Base-by-base conservation (phyloP, 2,888 invertebrate genomes). In the Leucozona laternaria region DNA sequence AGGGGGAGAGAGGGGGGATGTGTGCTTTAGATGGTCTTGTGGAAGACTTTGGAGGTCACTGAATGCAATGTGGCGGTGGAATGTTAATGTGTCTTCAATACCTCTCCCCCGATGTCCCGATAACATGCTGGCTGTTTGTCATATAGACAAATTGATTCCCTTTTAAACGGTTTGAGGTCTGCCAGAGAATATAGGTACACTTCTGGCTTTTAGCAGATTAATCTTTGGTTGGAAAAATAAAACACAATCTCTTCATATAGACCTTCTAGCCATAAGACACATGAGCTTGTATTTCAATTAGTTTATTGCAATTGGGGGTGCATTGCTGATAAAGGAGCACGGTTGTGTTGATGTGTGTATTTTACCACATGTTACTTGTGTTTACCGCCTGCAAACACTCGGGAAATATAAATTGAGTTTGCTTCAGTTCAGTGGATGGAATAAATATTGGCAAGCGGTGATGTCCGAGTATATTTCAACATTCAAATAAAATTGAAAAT, bases 231-330 rank as follows among this genome's bases (percentile, higher is more conserved):
- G 31, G 2, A 31, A 68, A 50, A 20, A 31, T 22, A 68, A 4
- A 31, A 22, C 10, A 53, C n/a, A 17, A 22, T 17, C 5, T 17
- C n/a, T 28, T 11, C 17, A 17, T 25, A 45, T 10, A 20, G 17
- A 66, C 48, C 68, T 53, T 48, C 28, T 20, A n/a, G n/a, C n/a
- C n/a, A 15, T 31, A n/a, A 45, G 34, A 48, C 7, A 66, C 20
- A 48, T 20, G 31, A 66, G 66, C 48, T 66, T 66, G 22, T 37
- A 28, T 58, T 53, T 66, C 50, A 53, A 60, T 66, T 77, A 57
- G n/a, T 45, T 57, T 37, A 28, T 68, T 78, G 78, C 82, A 82
- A 22, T 68, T 37, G 50, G 58, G 57, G 58, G 10, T 82, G 77
- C 81, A 81, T 45, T 71, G 8, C 11, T 28, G 45, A 71, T 64